These are phyloP conservation scores for Caenorhabditis briggsae DNA, from an alignment of 1,140 invertebrate species.

Conservation along the genomic window DNA sequence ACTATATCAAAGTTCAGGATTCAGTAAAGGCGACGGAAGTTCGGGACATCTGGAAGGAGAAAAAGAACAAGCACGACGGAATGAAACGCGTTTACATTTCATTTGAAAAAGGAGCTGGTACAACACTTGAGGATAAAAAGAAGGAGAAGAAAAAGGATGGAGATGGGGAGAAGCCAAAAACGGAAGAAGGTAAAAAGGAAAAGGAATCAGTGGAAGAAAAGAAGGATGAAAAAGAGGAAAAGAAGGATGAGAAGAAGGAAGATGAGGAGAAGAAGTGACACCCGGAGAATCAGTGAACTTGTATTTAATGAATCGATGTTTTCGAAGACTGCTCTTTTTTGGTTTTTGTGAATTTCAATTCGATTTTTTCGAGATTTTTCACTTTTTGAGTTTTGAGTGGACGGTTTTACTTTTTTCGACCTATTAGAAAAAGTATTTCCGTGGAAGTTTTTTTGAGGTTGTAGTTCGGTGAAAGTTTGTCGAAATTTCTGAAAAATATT, in stretches of 20 bases:
- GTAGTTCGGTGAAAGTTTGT: no score
- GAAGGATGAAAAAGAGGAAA: conserved; percentile 5
- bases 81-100: conserved; percentile 9
- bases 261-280: conserved; percentile 35
- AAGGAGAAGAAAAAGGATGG: neutral
- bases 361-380: no score
- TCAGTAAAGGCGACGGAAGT: neutral
- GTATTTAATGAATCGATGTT: neutral
- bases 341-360: no score
- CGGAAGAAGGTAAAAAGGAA: conserved; percentile 17
- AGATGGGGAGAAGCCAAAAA: conserved; percentile 38
- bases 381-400: no score
- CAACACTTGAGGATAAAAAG: conserved; percentile 62
- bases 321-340: no score
- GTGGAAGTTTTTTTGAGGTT: no score
- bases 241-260: conserved; percentile 16
- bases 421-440: no score
- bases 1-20: conserved; percentile 64
- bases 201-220: neutral
- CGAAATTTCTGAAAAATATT: no score
- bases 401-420: no score
- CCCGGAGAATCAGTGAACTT: neutral
- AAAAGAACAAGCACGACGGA: neutral
- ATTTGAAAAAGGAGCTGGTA: neutral
- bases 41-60: neutral